Evolutionary conservation across 92 coral and sea anemone genomes (phyloP), one percentile per base, ranked within the genome.

Genomic region (Siderastrea siderea): DNA sequence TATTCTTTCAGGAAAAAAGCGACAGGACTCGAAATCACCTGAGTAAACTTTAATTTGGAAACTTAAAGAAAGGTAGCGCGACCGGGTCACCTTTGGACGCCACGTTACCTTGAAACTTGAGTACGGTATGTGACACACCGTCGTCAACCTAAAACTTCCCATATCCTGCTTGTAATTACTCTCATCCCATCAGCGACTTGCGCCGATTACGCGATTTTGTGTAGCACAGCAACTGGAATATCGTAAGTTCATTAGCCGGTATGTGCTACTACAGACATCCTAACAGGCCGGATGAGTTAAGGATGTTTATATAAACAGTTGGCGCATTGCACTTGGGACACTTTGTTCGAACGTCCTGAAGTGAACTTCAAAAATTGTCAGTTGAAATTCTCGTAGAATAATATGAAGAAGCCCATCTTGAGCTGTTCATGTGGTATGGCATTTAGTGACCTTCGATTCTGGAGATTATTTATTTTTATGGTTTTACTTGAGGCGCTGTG

Each of bases 1-100:
- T 80, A 80, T 50, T 80, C 57, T 78, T 65, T 80, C 84, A 79
- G 72, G 49, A 64, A 54, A 64, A 79, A 80, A 47, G 84, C 16
- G 50, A 64, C 19, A 7, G 58, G 46, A 64, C 47, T 19, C 51
- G 47, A 62, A 62, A 62, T 48, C 72, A 47, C 48, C 84, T 80
- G 74, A 63, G 84, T 6, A 50, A 80, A 80, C 84, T 66, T 66
- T 13, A 80, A 80, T 50, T 66, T 47, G 47, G 43, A 80, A 80
- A 19, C 12, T 51, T 5, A 52, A 66, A 8, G 12, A 13, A 38
- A 14, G 51, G 48, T 64, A 13, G 4, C 66, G 50, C 44, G 65
- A 14, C 3, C 12, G 65, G 65, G 69, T 7, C 14, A 69, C 15
- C 26, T 14, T 7, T 44, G 47, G 11, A 62, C 55, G 71, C 53